Conservation (phyloP, 2,797 vertebrate genomes). For the Rhinoraja longicauda region DNA sequence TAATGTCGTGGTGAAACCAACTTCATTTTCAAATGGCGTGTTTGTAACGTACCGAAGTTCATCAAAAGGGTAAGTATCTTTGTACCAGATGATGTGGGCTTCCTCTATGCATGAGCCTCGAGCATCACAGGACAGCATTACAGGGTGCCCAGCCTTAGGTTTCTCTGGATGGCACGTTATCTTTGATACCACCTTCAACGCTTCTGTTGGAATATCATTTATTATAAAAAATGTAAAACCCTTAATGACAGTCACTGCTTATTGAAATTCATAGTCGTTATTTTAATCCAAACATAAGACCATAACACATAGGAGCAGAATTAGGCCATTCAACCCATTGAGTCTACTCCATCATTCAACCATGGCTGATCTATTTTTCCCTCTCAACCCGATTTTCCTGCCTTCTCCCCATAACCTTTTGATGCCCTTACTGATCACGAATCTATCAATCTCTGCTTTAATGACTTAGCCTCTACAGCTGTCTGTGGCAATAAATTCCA, state of each 20-base stretch:
- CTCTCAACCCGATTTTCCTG: too few relatives aligned
- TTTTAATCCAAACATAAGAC: too few relatives aligned
- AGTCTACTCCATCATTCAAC: too few relatives aligned
- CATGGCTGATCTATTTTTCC: too few relatives aligned
- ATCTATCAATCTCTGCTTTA: too few relatives aligned
- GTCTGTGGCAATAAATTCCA: too few relatives aligned
- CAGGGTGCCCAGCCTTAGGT: not conserved
- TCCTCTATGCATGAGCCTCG: not conserved
- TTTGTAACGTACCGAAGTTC: conserved; percentile 20
- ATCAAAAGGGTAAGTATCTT: not conserved
- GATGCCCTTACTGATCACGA: too few relatives aligned
- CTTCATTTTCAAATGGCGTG: not conserved
- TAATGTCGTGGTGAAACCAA: conserved; percentile 38
- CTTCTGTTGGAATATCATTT: not conserved
- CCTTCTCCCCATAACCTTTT: too few relatives aligned
- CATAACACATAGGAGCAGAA: too few relatives aligned
- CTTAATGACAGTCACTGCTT: not conserved
- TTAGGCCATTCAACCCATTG: too few relatives aligned
- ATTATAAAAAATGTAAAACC: not conserved
- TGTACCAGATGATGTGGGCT: conserved; percentile 2
- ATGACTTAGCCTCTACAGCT: too few relatives aligned
- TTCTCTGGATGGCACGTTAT: not conserved
- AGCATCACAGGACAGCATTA: conserved; percentile 1
- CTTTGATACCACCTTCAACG: not conserved
- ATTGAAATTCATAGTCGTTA: too few relatives aligned